Evolutionary conservation across 2,797 vertebrate species (phyloP), one percentile per base, ranked within the genome.

Genomic region (Lutjanus argentimaculatus): DNA sequence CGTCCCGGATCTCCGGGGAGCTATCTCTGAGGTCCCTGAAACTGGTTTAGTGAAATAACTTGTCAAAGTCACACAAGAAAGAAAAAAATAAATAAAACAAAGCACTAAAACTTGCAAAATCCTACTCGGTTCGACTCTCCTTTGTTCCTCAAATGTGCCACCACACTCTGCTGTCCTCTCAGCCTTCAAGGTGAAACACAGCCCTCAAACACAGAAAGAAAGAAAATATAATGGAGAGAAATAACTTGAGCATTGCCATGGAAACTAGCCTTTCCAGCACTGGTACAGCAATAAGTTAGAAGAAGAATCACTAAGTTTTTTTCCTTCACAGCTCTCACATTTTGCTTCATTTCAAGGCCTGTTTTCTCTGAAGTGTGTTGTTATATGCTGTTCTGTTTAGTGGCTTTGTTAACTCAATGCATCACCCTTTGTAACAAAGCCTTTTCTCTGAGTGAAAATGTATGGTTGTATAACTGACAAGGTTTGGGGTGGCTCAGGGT

Each of bases 141-240:
- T 86, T 74, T 87, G 79, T 85, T 87, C 68, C 74, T 87, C 25
- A 67, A 82, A 79, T 62, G 65, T 84, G 61, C 73, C 81, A 63
- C 80, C 67, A 13, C 57, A 12, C 88, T 88, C 87, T 56, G 75
- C 84, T 80, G 86, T 93, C 85, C 87, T 89, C 84, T 82, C 73
- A 68, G 85, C 75, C 72, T 77, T 85, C 89, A 86, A 90, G 88
- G 90, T 92, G 88, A 91, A 92, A 83, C 83, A 2, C 88, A 82
- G 85, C 89, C 88, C 86, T 90, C 93, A 88, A 67, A 93, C 89
- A 75, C 85, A 84, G 84, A 84, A 14, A 72, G 52, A 13, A 43
- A 75, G 52, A 64, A 71, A 56, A 64, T 57, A 77, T 77, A 83
- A 82, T 49, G 40, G 45, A 81, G 73, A 77, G 80, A 77, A 72